Evolutionary conservation across 2,797 vertebrate genomes (phyloP).

Genomic region (Manis javanica): DNA sequence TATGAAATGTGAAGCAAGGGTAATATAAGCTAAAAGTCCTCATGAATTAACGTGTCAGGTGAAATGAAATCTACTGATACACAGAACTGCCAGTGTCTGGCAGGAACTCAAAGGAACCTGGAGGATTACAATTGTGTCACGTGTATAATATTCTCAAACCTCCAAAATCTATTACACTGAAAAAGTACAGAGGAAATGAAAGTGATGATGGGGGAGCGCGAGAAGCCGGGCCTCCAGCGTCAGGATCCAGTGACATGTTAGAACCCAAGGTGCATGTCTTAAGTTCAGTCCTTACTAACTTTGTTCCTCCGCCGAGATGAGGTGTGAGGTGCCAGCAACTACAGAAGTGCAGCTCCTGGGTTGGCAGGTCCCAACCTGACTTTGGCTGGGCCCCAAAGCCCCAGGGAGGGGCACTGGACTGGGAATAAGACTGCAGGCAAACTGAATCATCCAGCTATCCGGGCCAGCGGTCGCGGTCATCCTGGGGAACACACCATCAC

Average conservation of each 20-base stretch:
- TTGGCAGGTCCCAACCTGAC: background rate
- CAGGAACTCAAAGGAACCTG: background rate
- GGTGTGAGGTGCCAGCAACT: background rate
- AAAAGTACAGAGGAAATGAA: constrained; percentile 6
- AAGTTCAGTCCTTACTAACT: constrained; percentile 37
- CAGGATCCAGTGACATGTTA: constrained; percentile 37
- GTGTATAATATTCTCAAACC: background rate
- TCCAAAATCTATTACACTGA: background rate
- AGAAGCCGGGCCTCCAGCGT: background rate
- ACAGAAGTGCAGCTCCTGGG: background rate
- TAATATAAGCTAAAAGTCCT: background rate
- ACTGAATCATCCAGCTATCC: background rate
- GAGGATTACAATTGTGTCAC: background rate
- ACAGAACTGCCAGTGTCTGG: background rate
- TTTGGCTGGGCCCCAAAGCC: background rate
- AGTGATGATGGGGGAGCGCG: background rate
- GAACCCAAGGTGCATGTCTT: background rate
- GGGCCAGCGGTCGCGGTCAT: background rate
- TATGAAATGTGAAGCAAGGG: background rate
- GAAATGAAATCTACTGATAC: background rate
- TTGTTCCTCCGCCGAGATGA: background rate
- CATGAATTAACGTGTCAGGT: background rate
- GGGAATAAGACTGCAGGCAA: background rate
- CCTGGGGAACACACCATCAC: background rate
- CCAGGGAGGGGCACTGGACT: fast-evolving